phyloP scores from a whole-genome alignment of 2,797 vertebrate species.

The Syngnathus acus region DNA sequence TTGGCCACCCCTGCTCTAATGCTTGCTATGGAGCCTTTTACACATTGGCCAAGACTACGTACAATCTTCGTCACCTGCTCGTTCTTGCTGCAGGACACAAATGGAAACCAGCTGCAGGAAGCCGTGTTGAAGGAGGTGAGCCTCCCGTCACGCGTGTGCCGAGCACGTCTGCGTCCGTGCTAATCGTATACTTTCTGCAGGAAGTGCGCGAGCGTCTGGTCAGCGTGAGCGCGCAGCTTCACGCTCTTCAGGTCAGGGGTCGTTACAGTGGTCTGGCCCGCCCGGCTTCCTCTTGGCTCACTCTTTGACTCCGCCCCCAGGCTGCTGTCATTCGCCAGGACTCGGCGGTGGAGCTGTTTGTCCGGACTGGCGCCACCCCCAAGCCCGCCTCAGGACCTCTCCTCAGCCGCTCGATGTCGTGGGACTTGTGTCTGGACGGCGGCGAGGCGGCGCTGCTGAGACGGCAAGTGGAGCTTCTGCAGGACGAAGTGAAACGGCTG shows the following conservation, averaged over 20 bases:
- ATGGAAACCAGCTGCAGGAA: slow-evolving; percentile 82
- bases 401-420: slow-evolving; percentile 68
- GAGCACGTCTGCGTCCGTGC: neutral
- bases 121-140: slow-evolving; percentile 72
- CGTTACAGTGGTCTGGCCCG: neutral
- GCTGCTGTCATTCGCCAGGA: slow-evolving; percentile 81
- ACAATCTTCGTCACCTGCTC: neutral
- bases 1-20: too few species aligned
- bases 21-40: too few species aligned
- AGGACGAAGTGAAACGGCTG: slow-evolving; percentile 77
- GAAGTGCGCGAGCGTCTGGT: slow-evolving; percentile 75
- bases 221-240: slow-evolving; percentile 74
- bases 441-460: slow-evolving; percentile 40
- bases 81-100: slow-evolving; percentile 72
- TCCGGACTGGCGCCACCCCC: slow-evolving; percentile 16
- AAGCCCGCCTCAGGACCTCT: slow-evolving; percentile 32
- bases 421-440: slow-evolving; percentile 63
- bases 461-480: slow-evolving; percentile 65
- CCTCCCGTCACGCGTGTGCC: neutral
- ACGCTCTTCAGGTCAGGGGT: slow-evolving; percentile 75
- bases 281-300: neutral
- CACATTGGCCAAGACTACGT: too few species aligned
- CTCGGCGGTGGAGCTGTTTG: slow-evolving; percentile 68
- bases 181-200: slow-evolving; percentile 52
- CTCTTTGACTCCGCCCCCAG: slow-evolving; percentile 45